Conservation (phyloP, 2,113 vertebrate genomes). For the Colistium nudipinnis region DNA sequence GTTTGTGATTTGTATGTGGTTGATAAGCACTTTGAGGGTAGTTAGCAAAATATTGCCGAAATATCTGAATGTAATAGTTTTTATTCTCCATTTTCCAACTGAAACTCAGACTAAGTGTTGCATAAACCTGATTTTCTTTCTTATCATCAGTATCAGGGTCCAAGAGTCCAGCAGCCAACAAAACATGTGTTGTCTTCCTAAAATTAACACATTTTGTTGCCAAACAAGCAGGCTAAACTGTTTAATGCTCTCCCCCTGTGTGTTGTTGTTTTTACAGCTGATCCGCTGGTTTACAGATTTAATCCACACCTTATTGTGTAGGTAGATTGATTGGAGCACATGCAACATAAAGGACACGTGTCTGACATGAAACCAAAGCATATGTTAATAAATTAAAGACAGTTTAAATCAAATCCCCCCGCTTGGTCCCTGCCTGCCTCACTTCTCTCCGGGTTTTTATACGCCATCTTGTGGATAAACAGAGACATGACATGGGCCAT, state of each 20-base stretch:
- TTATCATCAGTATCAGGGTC: too few relatives aligned
- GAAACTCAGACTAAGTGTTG: not conserved
- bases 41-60: not conserved
- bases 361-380: constrained; percentile 6
- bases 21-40: not conserved
- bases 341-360: not conserved
- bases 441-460: not conserved
- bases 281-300: not conserved
- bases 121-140: not conserved
- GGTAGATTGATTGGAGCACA: too few relatives aligned
- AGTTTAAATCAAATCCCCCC: not conserved
- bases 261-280: not conserved
- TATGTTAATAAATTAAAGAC: constrained; percentile 2
- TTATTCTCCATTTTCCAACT: not conserved
- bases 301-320: not conserved
- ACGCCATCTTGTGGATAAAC: constrained; percentile 50
- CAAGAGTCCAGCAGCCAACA: too few relatives aligned
- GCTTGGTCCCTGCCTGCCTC: not conserved
- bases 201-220: not conserved
- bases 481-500: not conserved
- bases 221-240: not conserved
- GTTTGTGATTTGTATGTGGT: not conserved
- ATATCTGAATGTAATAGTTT: not conserved
- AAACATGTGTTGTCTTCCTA: not conserved
- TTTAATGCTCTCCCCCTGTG: too few relatives aligned